A percentile compares a stretch with the other conserved stretches of the same genome.
phyloP scores from a whole-genome alignment of 2,797 vertebrate species.

The Gobionotothen gibberifrons region DNA sequence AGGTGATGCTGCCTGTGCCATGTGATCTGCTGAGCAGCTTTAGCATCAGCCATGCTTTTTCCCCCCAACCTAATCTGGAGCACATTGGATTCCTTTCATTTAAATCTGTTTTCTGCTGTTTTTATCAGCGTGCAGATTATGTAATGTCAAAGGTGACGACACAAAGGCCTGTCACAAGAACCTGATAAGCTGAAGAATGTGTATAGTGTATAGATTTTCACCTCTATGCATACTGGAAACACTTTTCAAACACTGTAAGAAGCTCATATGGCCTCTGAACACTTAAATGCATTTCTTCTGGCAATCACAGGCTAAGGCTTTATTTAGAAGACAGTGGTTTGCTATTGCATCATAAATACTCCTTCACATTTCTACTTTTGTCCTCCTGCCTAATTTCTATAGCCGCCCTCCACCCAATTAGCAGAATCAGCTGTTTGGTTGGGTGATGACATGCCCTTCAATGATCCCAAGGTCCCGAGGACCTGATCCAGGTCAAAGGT shows the following conservation, averaged over 20 bases:
- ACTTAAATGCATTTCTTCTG: background rate
- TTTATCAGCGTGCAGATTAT: conserved; percentile 74
- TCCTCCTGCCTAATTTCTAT: conserved; percentile 32
- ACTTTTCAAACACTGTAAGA: conserved; percentile 15
- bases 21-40: conserved; percentile 70
- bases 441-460: conserved; percentile 51
- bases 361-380: conserved; percentile 34
- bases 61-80: conserved; percentile 68
- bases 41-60: conserved; percentile 47
- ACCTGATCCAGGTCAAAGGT: conserved; percentile 64
- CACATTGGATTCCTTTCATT: conserved; percentile 76
- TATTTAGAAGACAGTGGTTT: conserved; percentile 17
- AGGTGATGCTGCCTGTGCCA: conserved; percentile 62
- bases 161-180: conserved; percentile 76
- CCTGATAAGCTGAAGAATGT: conserved; percentile 74
- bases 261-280: conserved; percentile 1
- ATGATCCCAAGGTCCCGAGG: conserved; percentile 43
- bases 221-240: conserved; percentile 34
- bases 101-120: conserved; percentile 72
- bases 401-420: conserved; percentile 30
- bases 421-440: conserved; percentile 55
- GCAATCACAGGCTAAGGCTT: background rate
- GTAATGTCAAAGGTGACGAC: conserved; percentile 71
- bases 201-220: conserved; percentile 48
- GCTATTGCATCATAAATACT: conserved; percentile 51